phyloP scores from a whole-genome alignment of 1,140 invertebrate genomes.

The Manduca sexta region DNA sequence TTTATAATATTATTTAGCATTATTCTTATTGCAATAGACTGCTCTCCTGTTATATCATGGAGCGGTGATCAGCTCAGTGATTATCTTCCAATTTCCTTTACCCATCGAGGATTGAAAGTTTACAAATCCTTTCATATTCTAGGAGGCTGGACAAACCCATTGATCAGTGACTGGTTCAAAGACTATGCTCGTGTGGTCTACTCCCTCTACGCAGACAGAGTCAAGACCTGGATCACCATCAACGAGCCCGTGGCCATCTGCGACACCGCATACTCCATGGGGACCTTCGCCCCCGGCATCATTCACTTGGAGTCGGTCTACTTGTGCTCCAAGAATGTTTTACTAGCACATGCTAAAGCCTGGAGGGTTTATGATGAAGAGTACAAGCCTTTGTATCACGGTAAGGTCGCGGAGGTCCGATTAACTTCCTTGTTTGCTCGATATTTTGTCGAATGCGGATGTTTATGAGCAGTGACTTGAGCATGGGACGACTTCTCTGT shows the following conservation, averaged over 20 bases:
- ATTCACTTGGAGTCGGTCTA: slow-evolving; percentile 44
- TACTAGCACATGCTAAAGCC: slow-evolving; percentile 32
- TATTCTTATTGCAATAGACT: no score
- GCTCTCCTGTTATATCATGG: no score
- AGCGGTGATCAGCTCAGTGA: no score
- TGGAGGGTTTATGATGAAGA: slow-evolving; percentile 28
- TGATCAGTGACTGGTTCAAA: slow-evolving; percentile 62
- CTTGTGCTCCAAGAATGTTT: slow-evolving; percentile 27
- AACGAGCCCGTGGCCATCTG: slow-evolving; percentile 55
- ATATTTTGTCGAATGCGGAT: no score
- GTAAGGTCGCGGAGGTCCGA: no score
- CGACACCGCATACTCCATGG: slow-evolving; percentile 43
- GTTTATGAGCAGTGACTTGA: no score
- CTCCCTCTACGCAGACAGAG: slow-evolving; percentile 53
- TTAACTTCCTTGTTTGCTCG: no score
- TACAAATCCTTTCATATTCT: slow-evolving; percentile 19
- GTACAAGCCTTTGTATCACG: slow-evolving; percentile 23
- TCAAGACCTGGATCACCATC: slow-evolving; percentile 59
- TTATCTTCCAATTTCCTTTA: background rate
- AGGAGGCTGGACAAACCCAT: slow-evolving; percentile 74
- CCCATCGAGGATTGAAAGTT: background rate
- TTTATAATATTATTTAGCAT: no score
- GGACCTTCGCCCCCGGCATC: slow-evolving; percentile 57
- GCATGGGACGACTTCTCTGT: no score
- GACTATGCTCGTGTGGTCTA: slow-evolving; percentile 59